These are phyloP conservation scores for Drosophila picticornis DNA, from an alignment of 2,888 invertebrate genomes.

Conservation along the genomic window DNA sequence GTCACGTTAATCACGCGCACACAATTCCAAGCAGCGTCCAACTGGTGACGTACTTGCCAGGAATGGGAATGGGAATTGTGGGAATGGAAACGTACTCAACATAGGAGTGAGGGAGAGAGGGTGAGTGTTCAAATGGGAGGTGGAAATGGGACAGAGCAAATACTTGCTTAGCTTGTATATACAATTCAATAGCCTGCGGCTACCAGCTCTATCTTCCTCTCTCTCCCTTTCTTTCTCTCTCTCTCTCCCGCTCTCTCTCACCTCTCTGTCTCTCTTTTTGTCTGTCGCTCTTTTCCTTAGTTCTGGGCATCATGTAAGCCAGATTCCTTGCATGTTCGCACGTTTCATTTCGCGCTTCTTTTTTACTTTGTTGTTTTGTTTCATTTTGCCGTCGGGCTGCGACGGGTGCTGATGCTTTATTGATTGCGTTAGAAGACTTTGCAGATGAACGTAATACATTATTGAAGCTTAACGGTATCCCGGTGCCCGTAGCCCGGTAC, in stretches of 20 bases:
- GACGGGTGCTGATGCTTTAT: constrained; percentile 38
- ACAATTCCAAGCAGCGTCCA: constrained; percentile 26
- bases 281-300: not conserved
- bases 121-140: not conserved
- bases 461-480: constrained; percentile 41
- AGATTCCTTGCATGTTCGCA: constrained; percentile 76
- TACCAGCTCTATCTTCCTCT: constrained; percentile 15
- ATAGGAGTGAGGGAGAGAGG: not conserved
- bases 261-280: constrained; percentile 5
- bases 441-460: constrained; percentile 51
- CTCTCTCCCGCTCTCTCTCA: not conserved
- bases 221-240: not conserved
- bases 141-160: constrained; percentile 27
- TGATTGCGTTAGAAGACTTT: constrained; percentile 45
- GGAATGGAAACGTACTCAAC: not conserved
- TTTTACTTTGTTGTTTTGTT: constrained; percentile 39
- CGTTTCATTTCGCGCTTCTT: constrained; percentile 47
- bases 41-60: constrained; percentile 43
- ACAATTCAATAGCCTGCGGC: constrained; percentile 67
- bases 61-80: not conserved
- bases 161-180: constrained; percentile 45
- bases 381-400: constrained; percentile 20
- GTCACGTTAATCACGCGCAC: constrained; percentile 42
- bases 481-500: not conserved
- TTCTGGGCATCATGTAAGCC: constrained; percentile 47